Percentiles rank a stretch among this genome's conserved stretches.
phyloP scores from a whole-genome alignment of 2,888 invertebrate species.

The Eilema griseolum region DNA sequence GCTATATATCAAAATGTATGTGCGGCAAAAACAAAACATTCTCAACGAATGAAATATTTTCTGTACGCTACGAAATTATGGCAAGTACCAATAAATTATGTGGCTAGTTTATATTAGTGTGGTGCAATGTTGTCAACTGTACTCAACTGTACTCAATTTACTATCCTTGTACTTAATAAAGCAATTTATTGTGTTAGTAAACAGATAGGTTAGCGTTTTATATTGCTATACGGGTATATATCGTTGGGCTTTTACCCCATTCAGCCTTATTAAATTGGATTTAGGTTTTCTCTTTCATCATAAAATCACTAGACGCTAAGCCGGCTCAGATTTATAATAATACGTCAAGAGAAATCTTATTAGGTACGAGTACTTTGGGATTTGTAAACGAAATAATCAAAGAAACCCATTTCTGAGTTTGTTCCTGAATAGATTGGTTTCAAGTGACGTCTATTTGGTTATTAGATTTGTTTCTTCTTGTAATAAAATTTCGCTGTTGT shows the following conservation, averaged over 20 bases:
- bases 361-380: neutral
- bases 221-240: neutral
- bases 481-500: neutral
- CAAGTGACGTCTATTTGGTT: neutral
- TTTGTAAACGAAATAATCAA: constrained; percentile 8
- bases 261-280: constrained; percentile 2
- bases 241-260: constrained; percentile 4
- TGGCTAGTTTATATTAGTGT: constrained; percentile 13
- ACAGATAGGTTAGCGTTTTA: constrained; percentile 8
- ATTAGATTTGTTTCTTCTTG: neutral
- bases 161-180: constrained; percentile 27
- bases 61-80: neutral
- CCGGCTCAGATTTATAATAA: neutral
- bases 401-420: constrained; percentile 10
- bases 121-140: constrained; percentile 21
- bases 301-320: constrained; percentile 11
- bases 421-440: neutral
- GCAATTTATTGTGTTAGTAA: constrained; percentile 29
- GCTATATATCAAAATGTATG: neutral
- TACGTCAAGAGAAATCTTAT: neutral
- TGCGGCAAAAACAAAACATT: neutral
- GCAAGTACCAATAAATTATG: neutral
- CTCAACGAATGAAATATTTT: neutral
- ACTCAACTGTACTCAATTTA: constrained; percentile 32
- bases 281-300: constrained; percentile 14